Percentiles rank a stretch among this genome's conserved stretches.
phyloP scores from a whole-genome alignment of 2,797 vertebrate species.

The Myotis vivesi region DNA sequence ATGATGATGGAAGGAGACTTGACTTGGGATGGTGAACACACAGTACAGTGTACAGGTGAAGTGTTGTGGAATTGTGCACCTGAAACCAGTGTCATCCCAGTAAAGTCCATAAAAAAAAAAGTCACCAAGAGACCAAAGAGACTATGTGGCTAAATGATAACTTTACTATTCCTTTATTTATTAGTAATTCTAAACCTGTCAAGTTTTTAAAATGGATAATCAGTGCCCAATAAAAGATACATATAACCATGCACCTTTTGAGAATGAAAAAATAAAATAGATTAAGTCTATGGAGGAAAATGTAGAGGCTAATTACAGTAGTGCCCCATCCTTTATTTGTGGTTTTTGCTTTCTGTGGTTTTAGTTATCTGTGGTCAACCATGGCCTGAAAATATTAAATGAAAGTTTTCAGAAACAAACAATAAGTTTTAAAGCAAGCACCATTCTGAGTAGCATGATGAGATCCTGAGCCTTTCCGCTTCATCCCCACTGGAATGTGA shows the following conservation, averaged over 20 bases:
- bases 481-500: not conserved
- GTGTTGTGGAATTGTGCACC: not conserved
- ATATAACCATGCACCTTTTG: not conserved
- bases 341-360: not conserved
- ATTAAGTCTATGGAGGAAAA: not conserved
- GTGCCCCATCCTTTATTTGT: not conserved
- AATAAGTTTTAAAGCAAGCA: not conserved
- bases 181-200: conserved; percentile 34
- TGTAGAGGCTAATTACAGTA: not conserved
- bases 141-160: not conserved
- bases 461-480: not conserved
- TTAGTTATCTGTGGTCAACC: not conserved
- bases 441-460: not conserved
- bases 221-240: not conserved
- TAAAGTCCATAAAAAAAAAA: not conserved
- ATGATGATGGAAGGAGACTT: not conserved
- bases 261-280: not conserved
- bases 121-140: conserved; percentile 45
- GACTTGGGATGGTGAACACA: not conserved
- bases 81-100: not conserved
- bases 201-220: conserved; percentile 20
- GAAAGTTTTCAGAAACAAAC: not conserved
- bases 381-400: not conserved
- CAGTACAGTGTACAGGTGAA: not conserved
- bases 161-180: conserved; percentile 15